These are phyloP conservation scores for Salvelinus alpinus DNA, from an alignment of 2,113 vertebrate genomes.

Conservation along the genomic window DNA sequence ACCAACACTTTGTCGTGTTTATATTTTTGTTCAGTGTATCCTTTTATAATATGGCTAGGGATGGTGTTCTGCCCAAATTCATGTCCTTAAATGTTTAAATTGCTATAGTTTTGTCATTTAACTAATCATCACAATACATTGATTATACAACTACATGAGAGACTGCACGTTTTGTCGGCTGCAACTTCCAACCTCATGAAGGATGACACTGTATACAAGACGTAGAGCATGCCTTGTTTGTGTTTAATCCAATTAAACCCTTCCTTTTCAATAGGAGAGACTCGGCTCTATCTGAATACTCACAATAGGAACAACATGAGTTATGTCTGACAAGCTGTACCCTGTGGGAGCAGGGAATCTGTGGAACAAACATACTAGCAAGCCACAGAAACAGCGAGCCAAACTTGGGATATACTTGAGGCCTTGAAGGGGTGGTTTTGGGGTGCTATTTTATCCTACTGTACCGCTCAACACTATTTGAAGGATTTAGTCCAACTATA, in stretches of 20 bases:
- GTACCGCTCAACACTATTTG: neutral
- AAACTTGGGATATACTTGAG: neutral
- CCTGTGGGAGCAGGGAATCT: slow-evolving; percentile 26
- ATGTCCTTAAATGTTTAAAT: too few species aligned
- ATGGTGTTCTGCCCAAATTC: neutral
- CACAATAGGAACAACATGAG: slow-evolving; percentile 17
- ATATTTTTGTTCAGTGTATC: neutral
- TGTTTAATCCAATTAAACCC: slow-evolving; percentile 22
- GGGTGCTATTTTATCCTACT: neutral
- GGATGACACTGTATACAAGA: too few species aligned
- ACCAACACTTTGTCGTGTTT: too few species aligned
- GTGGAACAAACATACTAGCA: slow-evolving; percentile 21
- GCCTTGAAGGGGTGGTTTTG: too few species aligned
- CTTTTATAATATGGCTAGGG: slow-evolving; percentile 10
- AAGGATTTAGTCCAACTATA: neutral
- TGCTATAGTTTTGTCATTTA: neutral
- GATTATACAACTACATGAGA: too few species aligned
- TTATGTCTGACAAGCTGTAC: neutral
- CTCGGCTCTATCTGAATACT: neutral
- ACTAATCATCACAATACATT: neutral
- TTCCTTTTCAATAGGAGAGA: neutral
- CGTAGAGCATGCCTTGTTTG: neutral
- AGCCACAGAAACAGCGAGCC: neutral
- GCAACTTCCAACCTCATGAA: too few species aligned
- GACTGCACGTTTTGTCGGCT: too few species aligned